Evolutionary conservation across 2,888 invertebrate species (phyloP), one percentile per base, ranked within the genome.

Genomic region (Melitaea athalia): DNA sequence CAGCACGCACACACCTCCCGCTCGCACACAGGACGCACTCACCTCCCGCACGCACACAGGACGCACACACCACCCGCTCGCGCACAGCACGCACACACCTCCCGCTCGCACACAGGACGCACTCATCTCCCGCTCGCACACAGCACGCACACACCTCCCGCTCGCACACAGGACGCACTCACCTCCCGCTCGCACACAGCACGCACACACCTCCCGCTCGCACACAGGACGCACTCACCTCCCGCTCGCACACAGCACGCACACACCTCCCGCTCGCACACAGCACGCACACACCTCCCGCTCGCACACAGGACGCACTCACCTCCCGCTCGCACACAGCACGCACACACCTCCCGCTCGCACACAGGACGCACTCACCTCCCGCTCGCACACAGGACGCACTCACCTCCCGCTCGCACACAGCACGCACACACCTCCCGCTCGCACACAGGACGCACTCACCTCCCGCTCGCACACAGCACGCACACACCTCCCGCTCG

Each of bases 331-430:
- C 24, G 24, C 24, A 24, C 43, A 11, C 43, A 43, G 43, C 1
- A 1, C 43, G 43, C 43, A 43, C 43, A 3, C 43, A 43, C 10
- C 17, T 33, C 38, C 50, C 50, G 8, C 15, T 61, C 33, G 11
- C 49, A 3, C 5, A 31, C 15, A 50, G 49, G 11, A 14, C 11
- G n/a, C 4, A 45, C 43, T 43, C 11, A 5, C 15, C 10, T 5
- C 38, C 38, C 38, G 38, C 6, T 3, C 5, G 38, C 38, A 8
- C 5, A 8, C 5, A 5, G 8, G 38, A 2, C 52, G 33, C 43
- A 5, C 68, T 64, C 70, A 94, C 94, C 94, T 89, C 89, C 95
- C 95, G 84, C 94, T 94, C 95, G 24, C 24, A 24, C 43, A 11
- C 43, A 3, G 43, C 3, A 1, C 43, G 43, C 43, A 43, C 43